A percentile compares a stretch with the other conserved stretches of the same genome.
Conservation (phyloP, 2,113 vertebrate genomes). For the Pycnonotus jocosus region DNA sequence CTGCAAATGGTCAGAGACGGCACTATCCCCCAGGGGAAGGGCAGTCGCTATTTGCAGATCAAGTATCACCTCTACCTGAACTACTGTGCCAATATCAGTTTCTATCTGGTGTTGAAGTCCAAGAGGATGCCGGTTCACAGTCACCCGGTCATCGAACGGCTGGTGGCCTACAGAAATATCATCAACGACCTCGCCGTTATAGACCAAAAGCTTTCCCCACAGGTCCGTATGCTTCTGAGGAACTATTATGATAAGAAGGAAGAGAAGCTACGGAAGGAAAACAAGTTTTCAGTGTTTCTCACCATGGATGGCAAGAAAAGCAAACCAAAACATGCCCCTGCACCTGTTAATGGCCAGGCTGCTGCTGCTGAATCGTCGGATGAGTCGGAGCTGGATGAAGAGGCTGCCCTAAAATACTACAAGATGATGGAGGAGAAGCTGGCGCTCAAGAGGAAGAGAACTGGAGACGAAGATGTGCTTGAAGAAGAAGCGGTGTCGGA, state of each 20-base stretch:
- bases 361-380: not conserved
- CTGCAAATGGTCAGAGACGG: conserved; percentile 80
- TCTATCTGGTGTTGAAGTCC: conserved; percentile 92
- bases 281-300: not conserved
- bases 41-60: conserved; percentile 83
- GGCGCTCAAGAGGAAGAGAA: conserved; percentile 68
- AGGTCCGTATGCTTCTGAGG: conserved; percentile 77
- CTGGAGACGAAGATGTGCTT: not conserved
- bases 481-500: not conserved
- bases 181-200: conserved; percentile 80
- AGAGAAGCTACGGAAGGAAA: conserved; percentile 20
- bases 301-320: not conserved
- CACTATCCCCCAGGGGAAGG: conserved; percentile 83
- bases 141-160: conserved; percentile 90
- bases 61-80: conserved; percentile 94
- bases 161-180: conserved; percentile 86
- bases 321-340: not conserved
- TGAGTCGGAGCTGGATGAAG: conserved; percentile 73
- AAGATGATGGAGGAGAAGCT: conserved; percentile 58
- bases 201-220: conserved; percentile 78
- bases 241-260: not conserved
- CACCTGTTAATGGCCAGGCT: not conserved
- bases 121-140: conserved; percentile 82
- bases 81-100: conserved; percentile 95
- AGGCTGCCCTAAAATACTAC: conserved; percentile 79